Evolutionary conservation across 1,140 invertebrate genomes (phyloP).

Genomic region (Mylabris phalerata): DNA sequence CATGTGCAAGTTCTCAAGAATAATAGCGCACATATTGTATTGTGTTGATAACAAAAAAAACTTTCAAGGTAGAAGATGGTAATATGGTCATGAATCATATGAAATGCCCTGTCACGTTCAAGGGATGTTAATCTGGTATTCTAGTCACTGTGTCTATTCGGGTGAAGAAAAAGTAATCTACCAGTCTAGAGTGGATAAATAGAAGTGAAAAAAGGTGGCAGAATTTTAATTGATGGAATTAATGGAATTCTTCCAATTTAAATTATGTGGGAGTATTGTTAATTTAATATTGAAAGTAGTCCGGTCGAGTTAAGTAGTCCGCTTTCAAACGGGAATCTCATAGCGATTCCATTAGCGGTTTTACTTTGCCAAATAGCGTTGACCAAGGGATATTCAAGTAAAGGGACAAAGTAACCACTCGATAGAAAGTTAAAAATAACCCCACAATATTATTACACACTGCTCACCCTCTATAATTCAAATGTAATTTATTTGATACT

Average conservation of each 20-base stretch:
- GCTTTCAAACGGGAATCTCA: too few relatives aligned
- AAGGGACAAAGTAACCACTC: too few relatives aligned
- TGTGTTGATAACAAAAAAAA: background rate
- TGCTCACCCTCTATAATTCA: too few relatives aligned
- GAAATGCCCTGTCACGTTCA: too few relatives aligned
- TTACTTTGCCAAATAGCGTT: too few relatives aligned
- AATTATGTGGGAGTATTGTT: background rate
- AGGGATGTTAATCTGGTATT: background rate
- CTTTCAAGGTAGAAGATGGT: background rate
- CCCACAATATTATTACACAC: too few relatives aligned
- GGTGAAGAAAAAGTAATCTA: background rate
- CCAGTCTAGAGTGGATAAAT: background rate
- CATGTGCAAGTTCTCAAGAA: background rate
- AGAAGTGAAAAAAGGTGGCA: background rate
- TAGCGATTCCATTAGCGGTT: too few relatives aligned
- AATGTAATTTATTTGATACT: too few relatives aligned
- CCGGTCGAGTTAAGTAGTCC: too few relatives aligned
- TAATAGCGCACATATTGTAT: background rate
- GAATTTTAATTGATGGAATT: background rate
- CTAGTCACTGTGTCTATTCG: background rate
- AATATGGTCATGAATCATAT: background rate
- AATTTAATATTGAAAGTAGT: too few relatives aligned
- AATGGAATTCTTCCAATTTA: background rate
- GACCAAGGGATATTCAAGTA: too few relatives aligned
- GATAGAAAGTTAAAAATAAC: too few relatives aligned